Evolutionary conservation across 2,888 invertebrate genomes (phyloP), one percentile per base, ranked within the genome.

Genomic region (Limnephilus rhombicus): DNA sequence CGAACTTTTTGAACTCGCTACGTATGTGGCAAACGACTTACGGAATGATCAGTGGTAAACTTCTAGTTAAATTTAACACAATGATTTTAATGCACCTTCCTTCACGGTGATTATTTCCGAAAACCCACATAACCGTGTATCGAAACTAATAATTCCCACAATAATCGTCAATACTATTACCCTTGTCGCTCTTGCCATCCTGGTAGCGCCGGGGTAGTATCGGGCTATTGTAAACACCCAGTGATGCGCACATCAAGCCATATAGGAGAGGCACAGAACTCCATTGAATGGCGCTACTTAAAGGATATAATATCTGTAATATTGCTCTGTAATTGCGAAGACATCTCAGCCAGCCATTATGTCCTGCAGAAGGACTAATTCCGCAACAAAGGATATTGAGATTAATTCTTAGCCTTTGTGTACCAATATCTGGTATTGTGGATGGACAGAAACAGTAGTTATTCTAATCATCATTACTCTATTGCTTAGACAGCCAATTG

Each of bases 271-370:
- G 53, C 53, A 31, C 86, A 86, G 29, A 24, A 45, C 31, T 13
- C n/a, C n/a, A 85, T 85, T 85, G 45, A 85, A 85, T 85, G 37
- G 13, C 45, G 29, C 45, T 85, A 85, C 45, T 85, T 29, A 85
- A 49, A 90, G 49, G 90, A 45, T 82, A 90, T 81, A 31, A n/a
- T 89, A 90, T 41, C 81, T 41, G 89, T 82, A 41, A 82, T 90
- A 90, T 90, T 90, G 45, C 83, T 37, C 80, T 24, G 49, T 85
- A 89, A 85, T 91, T 91, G 91, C 83, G 37, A 68, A 80, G 89
- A 68, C 91, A 91, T 91, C 91, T 91, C 89, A 89, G 85, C 85
- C 83, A 85, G 45, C 41, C 91, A 91, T 91, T 91, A 85, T 68
- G 91, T 89, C 89, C 91, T 83, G 37, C 53, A 24, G 85, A 45